Conservation (phyloP, 2,888 invertebrate species). For the Folsomia candida region DNA sequence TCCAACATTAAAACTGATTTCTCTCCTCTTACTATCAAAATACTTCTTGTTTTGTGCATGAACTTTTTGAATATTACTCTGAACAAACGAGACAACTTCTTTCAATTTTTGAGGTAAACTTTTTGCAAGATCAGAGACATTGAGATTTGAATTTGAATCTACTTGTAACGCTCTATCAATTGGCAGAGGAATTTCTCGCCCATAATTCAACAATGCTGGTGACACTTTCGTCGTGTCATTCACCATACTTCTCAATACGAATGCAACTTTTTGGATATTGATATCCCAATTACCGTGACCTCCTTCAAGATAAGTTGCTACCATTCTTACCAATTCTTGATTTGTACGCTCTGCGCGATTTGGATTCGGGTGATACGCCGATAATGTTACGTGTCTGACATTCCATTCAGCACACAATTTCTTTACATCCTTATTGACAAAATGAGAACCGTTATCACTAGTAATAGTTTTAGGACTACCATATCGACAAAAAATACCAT, state of each 20-base stretch:
- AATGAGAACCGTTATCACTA: slow-evolving; percentile 35
- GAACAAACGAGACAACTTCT: slow-evolving; percentile 22
- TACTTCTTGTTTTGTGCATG: slow-evolving; percentile 16
- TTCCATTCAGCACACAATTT: slow-evolving; percentile 26
- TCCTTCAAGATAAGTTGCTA: slow-evolving; percentile 18
- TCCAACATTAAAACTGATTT: slow-evolving; percentile 20
- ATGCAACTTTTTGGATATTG: slow-evolving; percentile 20
- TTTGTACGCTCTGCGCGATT: too few relatives aligned
- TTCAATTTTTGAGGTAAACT: slow-evolving; percentile 7
- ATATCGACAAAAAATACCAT: slow-evolving; percentile 32
- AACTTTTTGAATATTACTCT: slow-evolving; percentile 13
- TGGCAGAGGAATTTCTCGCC: slow-evolving; percentile 16
- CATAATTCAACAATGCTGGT: slow-evolving; percentile 20
- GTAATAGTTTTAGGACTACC: slow-evolving; percentile 28
- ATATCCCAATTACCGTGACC: slow-evolving; percentile 24
- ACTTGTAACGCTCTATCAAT: slow-evolving; percentile 2
- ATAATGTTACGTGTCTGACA: slow-evolving; percentile 24
- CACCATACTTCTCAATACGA: slow-evolving; percentile 10
- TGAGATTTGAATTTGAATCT: not conserved
- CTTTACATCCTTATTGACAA: slow-evolving; percentile 25
- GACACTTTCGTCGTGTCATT: slow-evolving; percentile 22
- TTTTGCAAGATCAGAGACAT: not conserved
- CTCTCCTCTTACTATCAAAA: slow-evolving; percentile 17
- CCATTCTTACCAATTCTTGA: too few relatives aligned
- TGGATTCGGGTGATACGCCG: too few relatives aligned